Base-by-base conservation (phyloP, 2,113 vertebrate genomes). In the Leptodactylus fuscus region DNA sequence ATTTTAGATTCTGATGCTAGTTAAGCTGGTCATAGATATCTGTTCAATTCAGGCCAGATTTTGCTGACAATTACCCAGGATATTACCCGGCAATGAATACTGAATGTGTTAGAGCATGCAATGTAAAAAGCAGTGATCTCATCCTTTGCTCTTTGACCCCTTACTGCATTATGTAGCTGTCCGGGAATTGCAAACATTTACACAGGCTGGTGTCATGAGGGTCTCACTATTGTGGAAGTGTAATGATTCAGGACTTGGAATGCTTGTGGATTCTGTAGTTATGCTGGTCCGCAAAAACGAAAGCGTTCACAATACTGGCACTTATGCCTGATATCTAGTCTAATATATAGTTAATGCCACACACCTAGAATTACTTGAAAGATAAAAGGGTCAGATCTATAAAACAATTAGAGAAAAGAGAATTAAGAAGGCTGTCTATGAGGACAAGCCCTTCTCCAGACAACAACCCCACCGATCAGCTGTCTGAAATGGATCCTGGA, bases 111-210 rank as follows among this genome's bases (percentile, higher is more conserved):
- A 34, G 7, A 53, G 29, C 32, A 55, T 53, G 29, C 48, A 34
- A 36, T 55, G 49, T 55, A 78, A 12, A 55, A 78, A 51, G 32
- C 49, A 55, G 55, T 78, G 75, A 78, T 78, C 53, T 80, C 77
- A 80, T 24, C 22, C 11, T 41, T 12, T 24, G 77, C 55, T 38
- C 55, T 80, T 41, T 60, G 36, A 58, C 32, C 53, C 34, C 55
- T 10, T 41, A 27, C 36, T 13, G 55, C 53, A 62, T 80, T 62
- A 80, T 62, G 55, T 62, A 80, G 53, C 36, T 62, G 36, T 41
- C 34, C 77, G n/a, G 53, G 53, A 60, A 62, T 60, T 60, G 4
- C 77, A 80, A 60, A 80, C 51, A 80, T 55, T 80, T 80, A 15
- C 77, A 60, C 76, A 80, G 53, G 12, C 34, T n/a, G 55, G 53